phyloP scores from a whole-genome alignment of 2,888 invertebrate genomes.

The Cryptophagus acutangulus region DNA sequence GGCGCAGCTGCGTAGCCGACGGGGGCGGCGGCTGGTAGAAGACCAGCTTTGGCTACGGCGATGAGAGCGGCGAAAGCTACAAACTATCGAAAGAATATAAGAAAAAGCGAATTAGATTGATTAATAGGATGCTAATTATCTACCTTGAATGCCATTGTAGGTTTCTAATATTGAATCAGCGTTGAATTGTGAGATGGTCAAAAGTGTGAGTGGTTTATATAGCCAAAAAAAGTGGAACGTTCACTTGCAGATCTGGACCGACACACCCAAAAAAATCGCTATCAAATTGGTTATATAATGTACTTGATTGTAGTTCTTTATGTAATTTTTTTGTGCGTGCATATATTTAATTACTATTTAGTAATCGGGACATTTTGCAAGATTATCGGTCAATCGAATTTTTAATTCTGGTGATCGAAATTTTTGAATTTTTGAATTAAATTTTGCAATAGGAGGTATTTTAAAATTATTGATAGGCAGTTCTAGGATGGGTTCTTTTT shows the following conservation, averaged over 20 bases:
- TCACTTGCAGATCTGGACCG: conserved; percentile 18
- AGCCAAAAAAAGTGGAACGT: conserved; percentile 17
- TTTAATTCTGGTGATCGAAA: too few relatives aligned
- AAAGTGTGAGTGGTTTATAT: conserved; percentile 8
- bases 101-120: not conserved
- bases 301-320: conserved; percentile 6
- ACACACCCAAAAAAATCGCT: conserved; percentile 14
- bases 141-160: conserved; percentile 10
- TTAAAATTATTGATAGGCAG: too few relatives aligned
- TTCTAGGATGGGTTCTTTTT: too few relatives aligned
- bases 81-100: conserved; percentile 17
- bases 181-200: conserved; percentile 3
- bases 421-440: too few relatives aligned
- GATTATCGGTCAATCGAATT: too few relatives aligned
- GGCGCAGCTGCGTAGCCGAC: conserved; percentile 18
- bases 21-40: conserved; percentile 12
- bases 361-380: too few relatives aligned
- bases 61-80: conserved; percentile 18
- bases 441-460: too few relatives aligned
- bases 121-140: not conserved
- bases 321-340: conserved; percentile 5
- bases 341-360: not conserved
- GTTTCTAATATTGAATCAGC: not conserved
- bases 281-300: conserved; percentile 16
- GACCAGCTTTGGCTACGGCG: conserved; percentile 15